Evolutionary conservation across 2,888 invertebrate species (phyloP).

Genomic region (Euproctis similis): DNA sequence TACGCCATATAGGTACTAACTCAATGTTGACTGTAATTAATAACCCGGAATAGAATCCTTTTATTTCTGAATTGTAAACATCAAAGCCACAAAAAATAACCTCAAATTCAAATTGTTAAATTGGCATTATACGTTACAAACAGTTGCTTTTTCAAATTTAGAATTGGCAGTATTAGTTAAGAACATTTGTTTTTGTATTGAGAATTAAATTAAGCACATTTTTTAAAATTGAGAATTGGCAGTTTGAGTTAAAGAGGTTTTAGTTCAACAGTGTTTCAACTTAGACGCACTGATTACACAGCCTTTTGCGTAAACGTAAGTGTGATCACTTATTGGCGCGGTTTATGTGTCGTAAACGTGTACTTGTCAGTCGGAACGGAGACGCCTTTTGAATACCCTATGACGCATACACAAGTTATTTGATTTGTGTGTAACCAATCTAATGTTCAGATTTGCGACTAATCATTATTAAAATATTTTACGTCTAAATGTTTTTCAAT

Average conservation of each 20-base stretch:
- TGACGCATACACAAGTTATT: slow-evolving; percentile 29
- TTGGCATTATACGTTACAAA: no score
- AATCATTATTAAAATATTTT: no score
- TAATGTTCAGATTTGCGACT: neutral
- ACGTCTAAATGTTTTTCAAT: no score
- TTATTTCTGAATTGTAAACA: no score
- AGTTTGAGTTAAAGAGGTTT: neutral
- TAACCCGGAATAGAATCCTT: no score
- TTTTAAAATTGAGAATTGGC: neutral
- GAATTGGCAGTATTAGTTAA: neutral
- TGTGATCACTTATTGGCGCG: slow-evolving; percentile 42
- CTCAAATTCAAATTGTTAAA: no score
- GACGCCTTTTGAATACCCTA: slow-evolving; percentile 23
- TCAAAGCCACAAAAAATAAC: no score
- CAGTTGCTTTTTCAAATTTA: no score
- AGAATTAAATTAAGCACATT: neutral
- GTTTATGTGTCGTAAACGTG: slow-evolving; percentile 42
- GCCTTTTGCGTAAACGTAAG: slow-evolving; percentile 19
- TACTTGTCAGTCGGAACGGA: slow-evolving; percentile 29
- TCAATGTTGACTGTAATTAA: no score
- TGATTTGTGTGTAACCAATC: slow-evolving; percentile 3
- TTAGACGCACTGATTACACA: slow-evolving; percentile 23
- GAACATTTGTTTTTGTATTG: neutral
- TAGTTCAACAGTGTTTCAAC: slow-evolving; percentile 3
- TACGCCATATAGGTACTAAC: no score